Conservation (phyloP, 2,888 invertebrate genomes). For the Gandaritis pyraliata region DNA sequence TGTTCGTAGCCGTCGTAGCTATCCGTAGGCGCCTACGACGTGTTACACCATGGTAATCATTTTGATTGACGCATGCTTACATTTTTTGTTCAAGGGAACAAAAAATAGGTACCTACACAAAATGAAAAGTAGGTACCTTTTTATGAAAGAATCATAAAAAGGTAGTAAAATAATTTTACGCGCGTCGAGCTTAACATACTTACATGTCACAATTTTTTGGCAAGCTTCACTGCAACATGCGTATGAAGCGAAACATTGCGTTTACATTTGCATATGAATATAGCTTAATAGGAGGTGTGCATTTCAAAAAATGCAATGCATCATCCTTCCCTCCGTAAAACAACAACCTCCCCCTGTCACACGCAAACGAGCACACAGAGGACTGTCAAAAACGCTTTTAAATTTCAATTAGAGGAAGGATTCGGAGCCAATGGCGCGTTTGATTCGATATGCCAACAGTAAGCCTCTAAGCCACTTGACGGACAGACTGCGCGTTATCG, state of each 20-base stretch:
- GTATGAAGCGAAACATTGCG: conserved; percentile 21
- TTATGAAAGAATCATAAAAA: too few species aligned
- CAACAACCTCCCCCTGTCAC: conserved; percentile 46
- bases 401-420: conserved; percentile 67
- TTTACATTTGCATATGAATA: conserved; percentile 26
- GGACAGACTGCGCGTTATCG: conserved; percentile 52
- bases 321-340: conserved; percentile 20
- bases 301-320: conserved; percentile 32
- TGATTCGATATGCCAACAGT: conserved; percentile 58
- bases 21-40: conserved; percentile 23
- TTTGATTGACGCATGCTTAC: too few species aligned
- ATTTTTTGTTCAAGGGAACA: too few species aligned
- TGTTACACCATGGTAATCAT: neutral
- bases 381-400: conserved; percentile 67
- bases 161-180: too few species aligned
- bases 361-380: conserved; percentile 52
- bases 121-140: too few species aligned
- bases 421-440: conserved; percentile 63
- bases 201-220: neutral
- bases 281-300: conserved; percentile 24
- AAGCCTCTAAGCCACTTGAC: conserved; percentile 61
- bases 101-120: too few species aligned
- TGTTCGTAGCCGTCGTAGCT: conserved; percentile 14
- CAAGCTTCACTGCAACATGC: conserved; percentile 3
- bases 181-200: neutral